Conservation (phyloP, 2,888 invertebrate genomes). For the Spatulosminthurus flaviceps region DNA sequence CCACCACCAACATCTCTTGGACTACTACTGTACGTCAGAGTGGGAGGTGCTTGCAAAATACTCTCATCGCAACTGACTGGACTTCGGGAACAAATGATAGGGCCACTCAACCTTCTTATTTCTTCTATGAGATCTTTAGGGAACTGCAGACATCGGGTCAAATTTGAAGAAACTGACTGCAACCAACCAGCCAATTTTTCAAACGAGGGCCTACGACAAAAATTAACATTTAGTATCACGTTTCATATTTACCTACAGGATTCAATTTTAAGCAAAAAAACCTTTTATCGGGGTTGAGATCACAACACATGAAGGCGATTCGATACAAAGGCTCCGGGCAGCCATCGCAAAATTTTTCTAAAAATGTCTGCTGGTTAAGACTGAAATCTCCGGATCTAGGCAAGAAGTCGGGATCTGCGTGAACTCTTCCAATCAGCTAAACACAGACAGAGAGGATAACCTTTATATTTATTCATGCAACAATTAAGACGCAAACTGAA, state of each 20-base stretch:
- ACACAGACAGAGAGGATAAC: too few relatives aligned
- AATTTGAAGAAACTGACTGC: slow-evolving; percentile 78
- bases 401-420: slow-evolving; percentile 93
- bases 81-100: slow-evolving; percentile 66
- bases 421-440: slow-evolving; percentile 91
- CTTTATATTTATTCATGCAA: too few relatives aligned
- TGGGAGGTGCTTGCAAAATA: slow-evolving; percentile 70
- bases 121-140: slow-evolving; percentile 78
- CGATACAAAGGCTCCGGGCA: slow-evolving; percentile 90
- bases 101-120: slow-evolving; percentile 74
- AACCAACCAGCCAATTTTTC: slow-evolving; percentile 91
- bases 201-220: slow-evolving; percentile 78
- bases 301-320: slow-evolving; percentile 89
- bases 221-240: neutral
- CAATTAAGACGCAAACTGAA: too few relatives aligned
- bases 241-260: too few relatives aligned
- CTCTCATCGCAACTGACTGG: slow-evolving; percentile 72
- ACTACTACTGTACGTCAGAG: slow-evolving; percentile 52
- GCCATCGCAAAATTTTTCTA: slow-evolving; percentile 82
- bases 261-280: too few relatives aligned
- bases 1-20: slow-evolving; percentile 53
- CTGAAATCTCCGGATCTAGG: slow-evolving; percentile 93
- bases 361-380: slow-evolving; percentile 84
- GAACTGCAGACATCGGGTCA: slow-evolving; percentile 73
- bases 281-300: slow-evolving; percentile 89